Percentiles rank a stretch among this genome's conserved stretches.
Evolutionary conservation across 2,113 vertebrate species (phyloP).

Genomic region (Tenebrosternarchus preto): DNA sequence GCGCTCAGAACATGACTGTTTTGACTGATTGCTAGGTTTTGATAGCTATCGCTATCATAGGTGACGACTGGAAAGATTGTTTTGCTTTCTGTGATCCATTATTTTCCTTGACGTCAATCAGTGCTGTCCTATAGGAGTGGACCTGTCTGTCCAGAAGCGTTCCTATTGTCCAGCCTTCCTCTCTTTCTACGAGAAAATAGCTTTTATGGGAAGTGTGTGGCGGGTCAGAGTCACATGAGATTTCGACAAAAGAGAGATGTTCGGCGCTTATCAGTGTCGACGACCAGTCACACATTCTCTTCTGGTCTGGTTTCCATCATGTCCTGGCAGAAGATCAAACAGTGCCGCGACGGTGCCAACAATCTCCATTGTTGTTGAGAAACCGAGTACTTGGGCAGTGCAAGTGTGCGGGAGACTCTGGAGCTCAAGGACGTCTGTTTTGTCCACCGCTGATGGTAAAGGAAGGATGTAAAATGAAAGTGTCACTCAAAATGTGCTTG

Average conservation of each 20-base stretch:
- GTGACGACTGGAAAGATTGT: not conserved
- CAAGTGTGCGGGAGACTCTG: not conserved
- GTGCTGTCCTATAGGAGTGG: constrained; percentile 1
- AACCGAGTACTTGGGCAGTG: not conserved
- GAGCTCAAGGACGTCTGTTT: not conserved
- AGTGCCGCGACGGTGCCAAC: not conserved
- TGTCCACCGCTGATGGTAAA: not conserved
- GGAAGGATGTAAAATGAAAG: constrained; percentile 32
- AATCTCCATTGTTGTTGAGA: not conserved
- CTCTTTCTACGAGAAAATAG: not conserved
- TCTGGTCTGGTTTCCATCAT: constrained; percentile 50
- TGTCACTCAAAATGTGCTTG: constrained; percentile 49
- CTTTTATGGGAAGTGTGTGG: constrained; percentile 4
- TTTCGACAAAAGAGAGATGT: not conserved
- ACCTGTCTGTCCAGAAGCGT: not conserved
- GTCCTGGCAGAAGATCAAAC: constrained; percentile 48
- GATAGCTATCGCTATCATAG: too few relatives aligned
- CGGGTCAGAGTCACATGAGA: not conserved
- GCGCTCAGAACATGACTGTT: too few relatives aligned
- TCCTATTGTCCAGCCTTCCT: constrained; percentile 24
- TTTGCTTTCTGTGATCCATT: not conserved
- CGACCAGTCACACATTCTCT: not conserved
- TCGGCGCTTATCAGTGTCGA: not conserved
- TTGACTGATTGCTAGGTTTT: not conserved
- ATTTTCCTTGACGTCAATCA: constrained; percentile 20